Base-by-base conservation (phyloP, 2,888 invertebrate species). In the Zaprionus lineosus region DNA sequence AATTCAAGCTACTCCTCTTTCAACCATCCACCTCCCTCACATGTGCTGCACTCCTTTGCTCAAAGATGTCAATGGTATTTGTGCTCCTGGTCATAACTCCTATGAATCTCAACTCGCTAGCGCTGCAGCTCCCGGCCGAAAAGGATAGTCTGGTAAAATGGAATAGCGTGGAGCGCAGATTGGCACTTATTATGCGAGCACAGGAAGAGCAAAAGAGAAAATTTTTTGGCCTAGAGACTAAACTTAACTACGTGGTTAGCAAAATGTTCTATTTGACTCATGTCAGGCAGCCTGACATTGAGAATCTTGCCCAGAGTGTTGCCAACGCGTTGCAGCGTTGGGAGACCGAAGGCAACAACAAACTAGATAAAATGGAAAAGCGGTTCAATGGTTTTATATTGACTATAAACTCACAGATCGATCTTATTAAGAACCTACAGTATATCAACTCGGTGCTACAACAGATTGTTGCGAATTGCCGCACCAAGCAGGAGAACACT, bases 171-270 rank as follows among this genome's bases (percentile, higher is more conserved):
- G 91, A 92, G 70, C 89, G 85, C 60, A 92, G 92, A 84, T 84
- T 92, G 14, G 90, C 90, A 56, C 87, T 91, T 21, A 88, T 92
- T 8, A 90, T 89, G 78, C 91, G 90, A 3, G 65, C 77, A 0
- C 83, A 88, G 52, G 86, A 86, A 7, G 77, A 81, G 7, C 79
- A 76, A 18, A 67, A 85, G 9, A 74, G 74, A 18, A 89, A 89
- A 46, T 60, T 92, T 1, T 73, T 87, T 0, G 86, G 79, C 18
- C 57, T 91, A 9, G 91, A 91, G 39, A 86, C 89, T 14, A 90
- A 88, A 28, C 74, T 91, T 0, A 89, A 90, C 63, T 87, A 88
- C 16, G 84, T 91, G 12, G 77, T 89, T 4, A 89, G 88, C 46
- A 90, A 90, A 70, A 65, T 88, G n/a, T 60, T 90, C n/a, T 88